Base-by-base conservation (phyloP, 1,140 invertebrate genomes). In the Micrasema minimum region DNA sequence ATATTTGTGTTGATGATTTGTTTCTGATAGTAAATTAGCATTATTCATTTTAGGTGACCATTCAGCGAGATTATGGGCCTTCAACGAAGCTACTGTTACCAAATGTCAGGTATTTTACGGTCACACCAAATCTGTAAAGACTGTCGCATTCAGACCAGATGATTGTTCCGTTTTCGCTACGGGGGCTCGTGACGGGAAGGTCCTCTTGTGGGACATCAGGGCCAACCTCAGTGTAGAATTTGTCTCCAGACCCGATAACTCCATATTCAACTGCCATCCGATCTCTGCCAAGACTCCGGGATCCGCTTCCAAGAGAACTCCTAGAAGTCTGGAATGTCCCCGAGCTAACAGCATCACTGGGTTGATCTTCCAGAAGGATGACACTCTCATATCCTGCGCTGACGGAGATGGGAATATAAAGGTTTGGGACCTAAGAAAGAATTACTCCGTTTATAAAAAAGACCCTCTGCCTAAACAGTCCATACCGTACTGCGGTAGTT, bases 361-460 rank as follows among this genome's bases (percentile, higher is more conserved):
- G 6, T 82, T 96, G 9, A 87, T 88, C 1, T 96, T 94, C 80
- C 91, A 93, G 81, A 89, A 94, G 79, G 88, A 91, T 57, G 82
- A 88, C 66, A 91, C 88, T 12, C 81, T 96, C 6, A 85, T 95
- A 31, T 95, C 93, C 0, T 92, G 93, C 76, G 92, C 92, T 10
- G 90, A 93, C 59, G 91, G 91, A 46, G 93, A 96, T 83, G 93
- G 93, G 1, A 82, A 89, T 43, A 91, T 96, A 7, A 95, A 96
- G 81, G 87, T 93, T 1, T 96, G 95, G 95, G 95, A 96, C 82
- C 77, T 95, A 11, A 80, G 94, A 26, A 93, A 94, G 77, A 93
- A 90, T 76, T 95, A 95, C 76, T 88, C 86, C 2, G 83, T 83
- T 9, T 87, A 89, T 69, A 91, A 89, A 77, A 86, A 87, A 48